Evolutionary conservation across 1,140 invertebrate species (phyloP), one percentile per base, ranked within the genome.

Genomic region (Eumeta japonica): DNA sequence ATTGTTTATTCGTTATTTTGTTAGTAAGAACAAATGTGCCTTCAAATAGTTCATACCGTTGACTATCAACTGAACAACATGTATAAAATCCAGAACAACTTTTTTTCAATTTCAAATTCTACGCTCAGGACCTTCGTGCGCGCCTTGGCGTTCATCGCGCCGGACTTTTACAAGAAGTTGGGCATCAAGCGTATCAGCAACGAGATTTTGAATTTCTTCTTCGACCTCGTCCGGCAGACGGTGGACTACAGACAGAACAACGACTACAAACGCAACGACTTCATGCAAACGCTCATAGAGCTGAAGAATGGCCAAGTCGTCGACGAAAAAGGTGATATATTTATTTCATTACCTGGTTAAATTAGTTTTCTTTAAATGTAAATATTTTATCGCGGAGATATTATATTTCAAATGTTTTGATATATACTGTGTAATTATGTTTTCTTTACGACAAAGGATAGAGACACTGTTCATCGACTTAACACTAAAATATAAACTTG

Each of bases 211-310:
- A 47, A 58, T 10, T 83, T 83, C 45, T 81, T 83, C 46, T 74
- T 60, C 32, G 54, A 75, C 30, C 54, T 79, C 14, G 78, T 83
- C 1, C 67, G 71, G 29, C 68, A 81, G 42, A 80, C 80, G 28
- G 71, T 83, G 11, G 58, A 60, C 5, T 68, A 81, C 43, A 59
- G 82, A 0, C 51, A 78, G 35, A 63, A 60, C 20, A 52, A 74
- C 38, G 58, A 48, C 16, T 52, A 73, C 18, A 67, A 58, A 12
- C 65, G 81, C 18, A 73, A 81, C 39, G 83, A 84, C 50, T 83
- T 82, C 41, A 65, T 84, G 51, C 79, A 83, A 50, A 55, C 81
- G 0, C 53, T 84, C 19, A 76, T 83, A 9, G 75, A 84, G 13
- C 47, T 83, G 28, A 80, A 77, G 50, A 80, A 73, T 37, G 78